Evolutionary conservation across 2,113 vertebrate genomes (phyloP).

Genomic region (Steatornis caripensis): DNA sequence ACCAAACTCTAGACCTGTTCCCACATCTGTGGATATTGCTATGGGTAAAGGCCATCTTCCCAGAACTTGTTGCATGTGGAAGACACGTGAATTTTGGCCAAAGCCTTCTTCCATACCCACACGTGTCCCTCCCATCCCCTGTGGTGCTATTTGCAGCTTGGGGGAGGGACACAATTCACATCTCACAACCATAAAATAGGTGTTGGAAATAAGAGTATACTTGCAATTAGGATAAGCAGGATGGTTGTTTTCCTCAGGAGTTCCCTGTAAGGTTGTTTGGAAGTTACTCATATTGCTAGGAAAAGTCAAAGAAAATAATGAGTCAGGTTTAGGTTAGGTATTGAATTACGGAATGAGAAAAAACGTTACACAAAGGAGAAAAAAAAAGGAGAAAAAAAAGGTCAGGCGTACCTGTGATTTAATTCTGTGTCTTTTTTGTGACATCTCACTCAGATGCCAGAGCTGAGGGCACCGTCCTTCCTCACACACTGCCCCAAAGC

Average conservation of each 20-base stretch:
- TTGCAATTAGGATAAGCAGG: neutral
- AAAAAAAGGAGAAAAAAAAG: neutral
- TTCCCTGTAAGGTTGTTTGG: neutral
- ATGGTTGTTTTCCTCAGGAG: neutral
- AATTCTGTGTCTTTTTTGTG: neutral
- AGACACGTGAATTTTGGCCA: neutral
- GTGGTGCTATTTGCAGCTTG: neutral
- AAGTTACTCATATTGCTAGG: neutral
- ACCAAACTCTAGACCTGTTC: neutral
- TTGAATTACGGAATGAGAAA: neutral
- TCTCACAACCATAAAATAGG: neutral
- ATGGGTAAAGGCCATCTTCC: neutral
- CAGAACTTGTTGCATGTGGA: neutral
- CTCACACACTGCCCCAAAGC: neutral
- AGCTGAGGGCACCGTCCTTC: neutral
- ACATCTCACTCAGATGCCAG: neutral
- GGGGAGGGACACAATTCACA: neutral
- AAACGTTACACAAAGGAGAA: neutral
- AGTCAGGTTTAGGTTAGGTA: neutral
- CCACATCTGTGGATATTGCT: neutral
- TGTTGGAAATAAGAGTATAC: neutral
- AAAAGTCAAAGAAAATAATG: neutral
- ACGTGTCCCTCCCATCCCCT: neutral
- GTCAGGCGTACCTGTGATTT: neutral
- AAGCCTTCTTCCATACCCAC: neutral